A percentile compares a stretch with the other conserved stretches of the same genome.
Conservation (phyloP, 2,113 vertebrate genomes). For the Corydoras sp. region DNA sequence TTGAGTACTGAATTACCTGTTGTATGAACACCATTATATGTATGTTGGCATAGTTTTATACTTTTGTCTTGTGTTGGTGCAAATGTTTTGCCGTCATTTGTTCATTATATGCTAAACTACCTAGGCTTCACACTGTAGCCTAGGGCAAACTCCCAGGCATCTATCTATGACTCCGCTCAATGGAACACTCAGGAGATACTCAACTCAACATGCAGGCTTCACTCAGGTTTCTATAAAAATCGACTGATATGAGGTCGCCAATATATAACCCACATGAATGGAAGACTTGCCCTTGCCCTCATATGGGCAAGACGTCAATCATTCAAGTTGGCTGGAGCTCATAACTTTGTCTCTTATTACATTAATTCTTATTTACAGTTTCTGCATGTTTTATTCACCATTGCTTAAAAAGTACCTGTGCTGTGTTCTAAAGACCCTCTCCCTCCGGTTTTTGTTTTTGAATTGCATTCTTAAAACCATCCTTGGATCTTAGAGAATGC, state of each 20-base stretch:
- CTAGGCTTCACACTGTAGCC: conserved; percentile 12
- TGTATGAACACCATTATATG: background rate
- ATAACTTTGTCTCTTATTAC: too few relatives aligned
- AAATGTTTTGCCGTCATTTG: conserved; percentile 27
- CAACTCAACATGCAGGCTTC: background rate
- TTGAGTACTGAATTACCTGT: too few relatives aligned
- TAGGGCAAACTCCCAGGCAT: conserved; percentile 18
- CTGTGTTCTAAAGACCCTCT: background rate
- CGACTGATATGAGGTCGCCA: background rate
- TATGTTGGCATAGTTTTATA: background rate
- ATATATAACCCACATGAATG: background rate
- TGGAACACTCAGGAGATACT: conserved; percentile 5
- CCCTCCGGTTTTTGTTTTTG: background rate
- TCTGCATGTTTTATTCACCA: background rate
- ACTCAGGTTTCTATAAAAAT: background rate
- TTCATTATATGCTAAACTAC: background rate
- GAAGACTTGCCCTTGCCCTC: background rate
- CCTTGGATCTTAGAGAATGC: conserved; percentile 18
- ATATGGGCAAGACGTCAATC: conserved; percentile 11
- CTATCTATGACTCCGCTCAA: conserved; percentile 28
- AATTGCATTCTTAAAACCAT: background rate
- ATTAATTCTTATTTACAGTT: too few relatives aligned
- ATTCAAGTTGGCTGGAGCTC: background rate
- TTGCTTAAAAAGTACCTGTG: background rate
- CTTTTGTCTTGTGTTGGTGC: conserved; percentile 14